Conservation (phyloP, 2,113 vertebrate species). For the Alligator mississippiensis region DNA sequence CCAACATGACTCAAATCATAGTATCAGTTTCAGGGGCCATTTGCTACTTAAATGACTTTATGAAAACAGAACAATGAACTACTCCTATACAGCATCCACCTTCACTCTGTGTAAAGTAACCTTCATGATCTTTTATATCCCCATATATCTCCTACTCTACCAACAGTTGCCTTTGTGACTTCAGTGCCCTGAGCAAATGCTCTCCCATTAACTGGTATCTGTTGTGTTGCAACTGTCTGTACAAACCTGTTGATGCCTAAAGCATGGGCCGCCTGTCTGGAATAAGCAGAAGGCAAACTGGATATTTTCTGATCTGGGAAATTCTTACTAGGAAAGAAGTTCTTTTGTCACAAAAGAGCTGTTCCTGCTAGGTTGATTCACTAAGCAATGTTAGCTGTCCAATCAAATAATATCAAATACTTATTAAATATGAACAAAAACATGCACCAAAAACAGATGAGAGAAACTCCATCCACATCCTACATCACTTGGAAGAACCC, state of each 20-base stretch:
- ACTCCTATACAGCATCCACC: conserved; percentile 9
- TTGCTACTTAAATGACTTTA: conserved; percentile 73
- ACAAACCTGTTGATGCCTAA: neutral
- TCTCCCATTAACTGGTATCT: neutral
- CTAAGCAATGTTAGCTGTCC: fast-evolving
- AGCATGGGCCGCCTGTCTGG: neutral
- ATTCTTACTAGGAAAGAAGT: neutral
- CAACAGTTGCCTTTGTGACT: neutral
- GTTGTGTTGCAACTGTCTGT: conserved; percentile 19
- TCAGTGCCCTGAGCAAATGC: neutral
- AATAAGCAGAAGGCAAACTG: neutral
- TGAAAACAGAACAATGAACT: conserved; percentile 66
- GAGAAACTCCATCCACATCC: neutral
- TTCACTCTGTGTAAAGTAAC: conserved; percentile 52
- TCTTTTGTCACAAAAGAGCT: neutral
- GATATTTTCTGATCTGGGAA: neutral
- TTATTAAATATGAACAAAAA: fast-evolving
- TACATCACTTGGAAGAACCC: neutral
- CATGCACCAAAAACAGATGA: fast-evolving
- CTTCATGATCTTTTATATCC: conserved; percentile 43
- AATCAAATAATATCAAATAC: fast-evolving
- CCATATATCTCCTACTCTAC: neutral
- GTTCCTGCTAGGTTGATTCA: neutral
- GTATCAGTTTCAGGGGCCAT: conserved; percentile 76
- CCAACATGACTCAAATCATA: conserved; percentile 69